These are phyloP conservation scores for Ostrea edulis DNA, from an alignment of 1,140 invertebrate genomes.

Conservation along the genomic window DNA sequence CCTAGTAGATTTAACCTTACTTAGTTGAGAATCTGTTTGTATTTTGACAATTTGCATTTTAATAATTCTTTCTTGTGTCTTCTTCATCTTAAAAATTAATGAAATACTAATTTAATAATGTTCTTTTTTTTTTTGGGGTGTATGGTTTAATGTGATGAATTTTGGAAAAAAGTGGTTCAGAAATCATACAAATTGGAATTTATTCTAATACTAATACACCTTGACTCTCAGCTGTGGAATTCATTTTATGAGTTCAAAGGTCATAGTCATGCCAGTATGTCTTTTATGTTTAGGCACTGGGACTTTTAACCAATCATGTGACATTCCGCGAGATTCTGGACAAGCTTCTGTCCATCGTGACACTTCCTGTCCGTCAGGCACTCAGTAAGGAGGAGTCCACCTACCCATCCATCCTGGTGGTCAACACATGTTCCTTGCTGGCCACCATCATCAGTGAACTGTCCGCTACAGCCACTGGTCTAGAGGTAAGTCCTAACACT, in stretches of 20 bases:
- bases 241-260: no score
- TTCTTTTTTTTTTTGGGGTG: no score
- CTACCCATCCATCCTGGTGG: slow-evolving; percentile 85
- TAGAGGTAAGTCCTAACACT: slow-evolving; percentile 78
- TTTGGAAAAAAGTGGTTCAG: no score
- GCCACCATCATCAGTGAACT: slow-evolving; percentile 93
- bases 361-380: slow-evolving; percentile 87
- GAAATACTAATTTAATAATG: no score
- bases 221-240: no score
- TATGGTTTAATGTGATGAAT: no score
- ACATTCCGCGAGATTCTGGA: slow-evolving; percentile 92
- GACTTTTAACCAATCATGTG: slow-evolving; percentile 81
- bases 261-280: neutral
- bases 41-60: neutral
- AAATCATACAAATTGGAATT: no score
- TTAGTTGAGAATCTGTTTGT: neutral
- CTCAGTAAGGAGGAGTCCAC: slow-evolving; percentile 83
- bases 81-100: no score
- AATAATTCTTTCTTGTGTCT: no score
- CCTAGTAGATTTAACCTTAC: neutral
- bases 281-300: slow-evolving; percentile 51
- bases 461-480: slow-evolving; percentile 85
- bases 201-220: no score
- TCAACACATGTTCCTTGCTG: slow-evolving; percentile 91
- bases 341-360: slow-evolving; percentile 89